phyloP scores from a whole-genome alignment of 1,140 invertebrate species.

The Carposina sasakii region DNA sequence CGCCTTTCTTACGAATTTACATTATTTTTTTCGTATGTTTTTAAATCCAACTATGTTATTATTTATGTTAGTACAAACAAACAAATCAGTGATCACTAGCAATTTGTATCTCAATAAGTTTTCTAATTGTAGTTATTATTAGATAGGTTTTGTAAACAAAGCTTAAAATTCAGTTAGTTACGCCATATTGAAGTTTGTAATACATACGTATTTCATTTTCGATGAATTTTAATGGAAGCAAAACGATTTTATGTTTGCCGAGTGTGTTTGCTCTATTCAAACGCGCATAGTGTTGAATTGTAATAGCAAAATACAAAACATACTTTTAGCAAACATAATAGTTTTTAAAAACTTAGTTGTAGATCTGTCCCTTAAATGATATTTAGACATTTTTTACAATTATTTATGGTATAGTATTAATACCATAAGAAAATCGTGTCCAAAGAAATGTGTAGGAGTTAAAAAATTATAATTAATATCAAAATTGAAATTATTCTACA shows the following conservation, averaged over 20 bases:
- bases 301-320: background rate
- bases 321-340: background rate
- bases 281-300: background rate
- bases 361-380: conserved; percentile 26
- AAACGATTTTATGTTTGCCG: no score
- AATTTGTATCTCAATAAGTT: conserved; percentile 22
- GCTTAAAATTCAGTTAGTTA: no score
- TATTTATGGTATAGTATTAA: conserved; percentile 41
- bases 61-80: no score
- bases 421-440: conserved; percentile 56
- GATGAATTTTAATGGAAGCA: no score
- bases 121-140: conserved; percentile 16
- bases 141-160: conserved; percentile 23
- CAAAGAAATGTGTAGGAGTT: conserved; percentile 43
- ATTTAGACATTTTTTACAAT: conserved; percentile 25
- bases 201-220: no score
- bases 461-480: conserved; percentile 32
- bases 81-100: conserved; percentile 22
- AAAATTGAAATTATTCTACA: conserved; percentile 30
- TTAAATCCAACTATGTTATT: no score
- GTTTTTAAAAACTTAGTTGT: conserved; percentile 18
- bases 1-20: no score
- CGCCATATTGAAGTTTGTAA: no score
- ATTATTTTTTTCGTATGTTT: no score
- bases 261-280: no score